Percentiles rank a stretch among this genome's conserved stretches.
These are phyloP conservation scores for Synaphobranchus kaupii DNA, from an alignment of 2,797 vertebrate genomes.

Conservation along the genomic window DNA sequence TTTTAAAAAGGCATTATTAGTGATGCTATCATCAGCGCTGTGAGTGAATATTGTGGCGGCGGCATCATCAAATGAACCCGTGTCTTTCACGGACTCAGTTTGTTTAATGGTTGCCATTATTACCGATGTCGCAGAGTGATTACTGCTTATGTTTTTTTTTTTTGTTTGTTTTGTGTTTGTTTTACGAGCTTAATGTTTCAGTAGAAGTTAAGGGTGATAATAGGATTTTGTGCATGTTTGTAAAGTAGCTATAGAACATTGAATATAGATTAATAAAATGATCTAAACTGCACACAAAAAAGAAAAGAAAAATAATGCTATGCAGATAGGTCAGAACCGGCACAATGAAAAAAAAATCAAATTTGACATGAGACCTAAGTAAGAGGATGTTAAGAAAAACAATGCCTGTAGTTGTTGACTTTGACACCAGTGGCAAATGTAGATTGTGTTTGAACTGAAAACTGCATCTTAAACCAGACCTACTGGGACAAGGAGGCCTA, in stretches of 20 bases:
- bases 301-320: neutral
- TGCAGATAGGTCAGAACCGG: neutral
- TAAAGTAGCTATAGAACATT: neutral
- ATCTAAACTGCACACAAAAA: neutral
- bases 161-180: slow-evolving; percentile 34
- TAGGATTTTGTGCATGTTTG: neutral
- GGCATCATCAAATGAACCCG: slow-evolving; percentile 29
- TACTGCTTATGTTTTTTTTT: slow-evolving; percentile 36
- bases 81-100: neutral
- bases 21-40: slow-evolving; percentile 45
- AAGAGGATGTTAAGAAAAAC: neutral
- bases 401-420: neutral
- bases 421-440: neutral
- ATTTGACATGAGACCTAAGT: neutral
- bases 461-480: neutral
- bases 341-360: neutral
- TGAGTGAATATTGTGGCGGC: neutral
- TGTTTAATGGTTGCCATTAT: slow-evolving; percentile 1
- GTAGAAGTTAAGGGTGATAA: neutral
- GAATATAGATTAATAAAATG: neutral
- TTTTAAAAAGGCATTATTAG: slow-evolving; percentile 68
- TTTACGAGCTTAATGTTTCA: neutral
- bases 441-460: neutral
- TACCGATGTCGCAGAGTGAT: neutral
- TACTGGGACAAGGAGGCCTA: neutral